Evolutionary conservation across 1,140 invertebrate species (phyloP), one percentile per base, ranked within the genome.

Genomic region (Ceratina japonica): DNA sequence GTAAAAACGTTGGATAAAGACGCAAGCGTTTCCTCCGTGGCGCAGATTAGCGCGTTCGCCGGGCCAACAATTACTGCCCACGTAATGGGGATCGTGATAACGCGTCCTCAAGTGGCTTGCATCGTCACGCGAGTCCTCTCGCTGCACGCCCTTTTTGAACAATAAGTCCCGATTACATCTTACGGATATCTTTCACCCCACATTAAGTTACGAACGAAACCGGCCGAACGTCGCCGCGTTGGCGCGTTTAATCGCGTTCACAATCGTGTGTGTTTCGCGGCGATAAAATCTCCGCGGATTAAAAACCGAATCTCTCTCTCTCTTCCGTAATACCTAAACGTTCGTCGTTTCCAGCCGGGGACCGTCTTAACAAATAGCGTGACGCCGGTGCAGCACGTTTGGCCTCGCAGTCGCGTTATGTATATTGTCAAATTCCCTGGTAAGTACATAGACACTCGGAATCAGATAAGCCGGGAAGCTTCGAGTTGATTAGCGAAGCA

Each of bases 11-110:
- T 20, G 27, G 16, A 65, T n/a, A 54, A 20, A 56, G 62, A 65
- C 10, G 62, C 37, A 44, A 37, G 22, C 44, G 73, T 58, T 56
- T 20, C 51, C 66, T 7, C 51, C 58, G 0, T 44, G 2, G 7
- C 27, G 27, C 3, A 61, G 74, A 76, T 76, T 61, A 68, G 37
- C 37, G 63, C 74, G 20, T 22, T 75, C 54, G 3, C 37, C 22
- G 44, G 66, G 31, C 12, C 66, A 37, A 52, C 75, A n/a, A 76
- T 76, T 61, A 61, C 65, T n/a, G 24, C 75, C 75, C 66, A 76
- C 74, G 74, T 51, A 59, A 75, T 69, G 37, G 37, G 74, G 22
- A 18, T 27, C 64, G 13, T 31, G 74, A 75, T 75, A 69, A 75
- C 74, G 54, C 13, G 24, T 54, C 10, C 58, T 37, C 51, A 44